Evolutionary conservation across 2,797 vertebrate genomes (phyloP), one percentile per base, ranked within the genome.

Genomic region (Sciurus carolinensis): DNA sequence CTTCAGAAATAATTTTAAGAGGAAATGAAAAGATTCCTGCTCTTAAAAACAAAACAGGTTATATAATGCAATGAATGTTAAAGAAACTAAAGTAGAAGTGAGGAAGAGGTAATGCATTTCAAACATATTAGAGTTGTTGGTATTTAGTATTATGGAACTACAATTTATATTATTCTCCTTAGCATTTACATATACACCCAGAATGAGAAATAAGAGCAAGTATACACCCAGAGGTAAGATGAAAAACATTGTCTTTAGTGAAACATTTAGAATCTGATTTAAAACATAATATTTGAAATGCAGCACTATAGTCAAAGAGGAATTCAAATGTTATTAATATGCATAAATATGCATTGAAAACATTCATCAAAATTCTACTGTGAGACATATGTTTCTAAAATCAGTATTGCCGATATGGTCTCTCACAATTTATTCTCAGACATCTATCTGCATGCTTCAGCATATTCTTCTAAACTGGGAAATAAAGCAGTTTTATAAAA

Each of bases 321-420:
- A 97, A 95, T 84, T 88, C 39, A 96, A 76, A n/a, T 79, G n/a
- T 82, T 95, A 76, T 81, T 92, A 64, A 33, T 92, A 92, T 93
- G 26, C n/a, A n/a, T 67, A 97, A 82, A 71, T 80, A 94, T 62
- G 67, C 69, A 91, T 85, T 33, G 20, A 79, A 95, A 39, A 57
- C n/a, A 57, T 85, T 96, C 42, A 92, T 97, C 67, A 87, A 81
- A n/a, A 95, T 86, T 81, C 82, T n/a, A 73, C 52, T 42, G n/a
- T 93, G 81, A 87, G 62, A 30, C 76, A 59, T 44, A 95, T 3
- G 52, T 93, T 97, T 87, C 73, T 95, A 30, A 82, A 93, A 81
- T 71, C 52, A 75, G 80, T 95, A 86, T 69, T 90, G 52, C 28
- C 28, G 11, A 86, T 75, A 66, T 0, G 52, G 66, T 50, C 69